A percentile compares a stretch with the other conserved stretches of the same genome.
phyloP scores from a whole-genome alignment of 92 coral and sea anemone genomes.

The Phenganax subtilis region DNA sequence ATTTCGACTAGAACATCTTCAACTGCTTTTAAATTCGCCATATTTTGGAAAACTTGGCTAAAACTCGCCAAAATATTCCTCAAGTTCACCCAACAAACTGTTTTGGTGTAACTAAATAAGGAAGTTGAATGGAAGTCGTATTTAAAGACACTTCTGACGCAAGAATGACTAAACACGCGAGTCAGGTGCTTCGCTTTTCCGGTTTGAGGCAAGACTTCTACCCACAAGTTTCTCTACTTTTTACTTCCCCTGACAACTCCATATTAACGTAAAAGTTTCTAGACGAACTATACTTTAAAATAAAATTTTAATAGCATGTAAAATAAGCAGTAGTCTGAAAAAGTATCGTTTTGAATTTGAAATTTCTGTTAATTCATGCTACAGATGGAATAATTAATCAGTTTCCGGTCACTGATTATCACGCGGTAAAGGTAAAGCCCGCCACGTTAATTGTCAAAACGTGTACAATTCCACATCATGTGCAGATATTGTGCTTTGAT shows the following conservation, averaged over 20 bases:
- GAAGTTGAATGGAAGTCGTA: neutral
- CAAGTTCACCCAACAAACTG: conserved; percentile 13
- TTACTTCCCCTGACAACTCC: neutral
- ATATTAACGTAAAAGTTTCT: neutral
- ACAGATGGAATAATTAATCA: conserved; percentile 11
- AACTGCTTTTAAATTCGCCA: neutral
- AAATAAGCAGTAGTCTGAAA: neutral
- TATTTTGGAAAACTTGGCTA: conserved; percentile 41
- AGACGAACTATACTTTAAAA: neutral
- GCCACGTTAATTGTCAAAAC: conserved; percentile 26
- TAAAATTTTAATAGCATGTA: neutral
- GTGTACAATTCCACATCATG: neutral
- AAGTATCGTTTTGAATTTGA: neutral
- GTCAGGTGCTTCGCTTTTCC: conserved; percentile 19
- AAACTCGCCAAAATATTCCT: conserved; percentile 37
- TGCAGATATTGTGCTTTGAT: neutral
- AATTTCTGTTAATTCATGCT: neutral
- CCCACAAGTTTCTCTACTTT: neutral
- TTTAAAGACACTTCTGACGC: conserved; percentile 28
- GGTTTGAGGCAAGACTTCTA: conserved; percentile 12
- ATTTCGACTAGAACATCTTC: conserved; percentile 11
- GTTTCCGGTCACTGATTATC: conserved; percentile 15
- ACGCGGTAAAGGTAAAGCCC: neutral
- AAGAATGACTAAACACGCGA: neutral
- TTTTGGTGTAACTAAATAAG: conserved; percentile 15